Percentiles rank a stretch among this genome's conserved stretches.
Conservation (phyloP, 2,888 invertebrate species). For the Adineta ricciae region DNA sequence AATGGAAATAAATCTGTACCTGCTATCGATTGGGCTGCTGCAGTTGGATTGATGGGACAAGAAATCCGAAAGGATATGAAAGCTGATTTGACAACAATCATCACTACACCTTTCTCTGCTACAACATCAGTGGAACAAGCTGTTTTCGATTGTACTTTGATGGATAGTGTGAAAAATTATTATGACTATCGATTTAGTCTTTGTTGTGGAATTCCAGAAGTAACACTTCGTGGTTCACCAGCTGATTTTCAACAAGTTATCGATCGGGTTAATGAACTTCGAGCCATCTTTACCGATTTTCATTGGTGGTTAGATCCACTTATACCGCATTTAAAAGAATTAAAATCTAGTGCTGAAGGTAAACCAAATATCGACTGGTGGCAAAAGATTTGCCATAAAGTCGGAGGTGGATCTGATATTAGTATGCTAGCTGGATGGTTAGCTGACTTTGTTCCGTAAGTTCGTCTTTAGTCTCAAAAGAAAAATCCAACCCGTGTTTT, state of each 20-base stretch:
- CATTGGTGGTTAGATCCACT: neutral
- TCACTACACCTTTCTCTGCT: neutral
- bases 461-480: neutral
- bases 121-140: neutral
- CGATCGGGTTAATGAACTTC: neutral
- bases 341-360: neutral
- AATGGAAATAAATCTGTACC: conserved; percentile 1
- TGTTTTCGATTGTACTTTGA: conserved; percentile 12
- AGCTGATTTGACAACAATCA: neutral
- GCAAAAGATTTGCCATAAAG: neutral
- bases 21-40: neutral
- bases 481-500: too few relatives aligned
- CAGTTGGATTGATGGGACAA: neutral
- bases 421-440: neutral
- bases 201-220: neutral
- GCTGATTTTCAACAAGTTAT: neutral
- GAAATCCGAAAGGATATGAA: neutral
- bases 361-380: neutral
- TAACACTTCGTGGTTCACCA: conserved; percentile 2
- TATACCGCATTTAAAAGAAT: neutral
- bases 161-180: neutral
- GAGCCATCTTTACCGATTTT: neutral
- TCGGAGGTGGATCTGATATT: neutral
- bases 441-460: conserved; percentile 5
- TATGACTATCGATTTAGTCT: neutral